Conservation (phyloP, 2,888 invertebrate genomes). For the Muscina levida region DNA sequence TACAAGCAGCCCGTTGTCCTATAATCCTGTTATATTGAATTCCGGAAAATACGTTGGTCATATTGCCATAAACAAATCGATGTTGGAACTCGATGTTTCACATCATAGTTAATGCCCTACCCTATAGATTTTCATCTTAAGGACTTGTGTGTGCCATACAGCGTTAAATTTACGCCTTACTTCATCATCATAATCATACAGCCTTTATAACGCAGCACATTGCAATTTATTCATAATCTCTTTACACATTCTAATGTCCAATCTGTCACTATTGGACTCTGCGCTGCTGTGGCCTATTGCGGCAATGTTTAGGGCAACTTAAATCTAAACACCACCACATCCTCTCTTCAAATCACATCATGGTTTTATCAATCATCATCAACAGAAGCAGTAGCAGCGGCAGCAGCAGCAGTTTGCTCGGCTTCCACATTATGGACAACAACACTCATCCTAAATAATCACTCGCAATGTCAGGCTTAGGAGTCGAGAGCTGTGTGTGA, state of each 20-base stretch:
- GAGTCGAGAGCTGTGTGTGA: conserved; percentile 26
- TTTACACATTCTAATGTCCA: conserved; percentile 72
- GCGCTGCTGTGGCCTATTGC: neutral
- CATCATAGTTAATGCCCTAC: no score
- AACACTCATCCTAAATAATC: conserved; percentile 17
- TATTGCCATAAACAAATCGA: no score
- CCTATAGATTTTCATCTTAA: no score
- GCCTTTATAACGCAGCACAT: no score
- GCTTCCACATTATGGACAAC: conserved; percentile 30
- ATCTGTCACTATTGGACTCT: conserved; percentile 61
- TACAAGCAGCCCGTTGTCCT: no score
- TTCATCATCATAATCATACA: no score
- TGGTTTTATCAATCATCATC: conserved; percentile 64
- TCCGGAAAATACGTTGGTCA: neutral
- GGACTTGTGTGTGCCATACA: neutral
- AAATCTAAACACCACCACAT: conserved; percentile 11
- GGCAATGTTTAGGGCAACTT: conserved; percentile 20
- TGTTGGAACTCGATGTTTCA: no score
- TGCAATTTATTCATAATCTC: conserved; percentile 74
- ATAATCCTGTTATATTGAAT: no score
- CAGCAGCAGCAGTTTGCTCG: no score
- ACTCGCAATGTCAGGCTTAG: neutral
- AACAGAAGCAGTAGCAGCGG: conserved; percentile 46
- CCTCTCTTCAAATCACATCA: conserved; percentile 45
- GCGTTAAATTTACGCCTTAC: no score